Percentiles rank a stretch among this genome's conserved stretches.
phyloP scores from a whole-genome alignment of 2,113 vertebrate species.

The Caracal caracal region DNA sequence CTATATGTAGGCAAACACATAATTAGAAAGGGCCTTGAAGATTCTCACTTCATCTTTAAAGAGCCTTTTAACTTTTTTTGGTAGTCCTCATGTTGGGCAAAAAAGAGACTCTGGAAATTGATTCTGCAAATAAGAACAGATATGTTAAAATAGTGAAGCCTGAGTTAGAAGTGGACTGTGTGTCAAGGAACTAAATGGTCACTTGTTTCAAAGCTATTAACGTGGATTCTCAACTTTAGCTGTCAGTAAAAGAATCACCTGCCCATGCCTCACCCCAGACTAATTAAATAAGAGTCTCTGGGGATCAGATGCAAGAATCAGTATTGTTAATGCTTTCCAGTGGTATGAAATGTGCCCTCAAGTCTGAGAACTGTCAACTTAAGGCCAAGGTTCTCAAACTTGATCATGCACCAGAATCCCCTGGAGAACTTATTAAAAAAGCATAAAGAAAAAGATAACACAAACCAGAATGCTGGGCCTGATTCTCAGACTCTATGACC shows the following conservation, averaged over 20 bases:
- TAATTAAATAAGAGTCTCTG: background rate
- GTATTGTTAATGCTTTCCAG: background rate
- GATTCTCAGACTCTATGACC: background rate
- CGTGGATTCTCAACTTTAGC: background rate
- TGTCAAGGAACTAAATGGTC: background rate
- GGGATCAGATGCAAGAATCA: background rate
- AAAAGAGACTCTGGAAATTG: background rate
- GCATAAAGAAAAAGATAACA: background rate
- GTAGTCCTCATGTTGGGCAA: background rate
- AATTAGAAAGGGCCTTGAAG: background rate
- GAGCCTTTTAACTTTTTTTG: background rate
- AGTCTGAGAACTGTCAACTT: background rate
- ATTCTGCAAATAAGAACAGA: background rate
- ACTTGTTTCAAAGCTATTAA: background rate
- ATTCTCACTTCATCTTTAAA: slow-evolving; percentile 40
- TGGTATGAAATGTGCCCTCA: background rate
- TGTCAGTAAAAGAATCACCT: background rate
- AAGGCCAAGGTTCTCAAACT: background rate
- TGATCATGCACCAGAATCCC: background rate
- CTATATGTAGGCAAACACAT: background rate
- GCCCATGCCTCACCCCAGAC: background rate
- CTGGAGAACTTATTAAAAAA: background rate
- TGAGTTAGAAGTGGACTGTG: background rate
- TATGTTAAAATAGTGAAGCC: background rate
- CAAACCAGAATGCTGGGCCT: background rate